These are phyloP conservation scores for Eupithecia insigniata DNA, from an alignment of 2,888 invertebrate genomes.

Conservation along the genomic window DNA sequence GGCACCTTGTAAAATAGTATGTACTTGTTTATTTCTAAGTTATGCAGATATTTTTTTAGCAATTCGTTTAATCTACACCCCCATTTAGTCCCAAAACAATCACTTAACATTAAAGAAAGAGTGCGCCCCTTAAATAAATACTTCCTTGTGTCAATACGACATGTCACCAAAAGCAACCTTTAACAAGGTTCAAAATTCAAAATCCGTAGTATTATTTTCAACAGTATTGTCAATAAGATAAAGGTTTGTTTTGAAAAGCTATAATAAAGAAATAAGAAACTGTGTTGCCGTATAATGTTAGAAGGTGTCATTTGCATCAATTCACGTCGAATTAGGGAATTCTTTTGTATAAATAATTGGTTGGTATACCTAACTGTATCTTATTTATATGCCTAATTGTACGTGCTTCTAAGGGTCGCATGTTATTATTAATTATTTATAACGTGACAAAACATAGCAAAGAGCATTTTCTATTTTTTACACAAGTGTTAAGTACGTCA, in stretches of 20 bases:
- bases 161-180: constrained; percentile 59
- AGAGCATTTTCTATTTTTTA: too few species aligned
- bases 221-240: not conserved
- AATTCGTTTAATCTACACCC: constrained; percentile 35
- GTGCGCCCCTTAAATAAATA: constrained; percentile 76
- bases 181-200: constrained; percentile 26
- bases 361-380: constrained; percentile 23
- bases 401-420: not conserved
- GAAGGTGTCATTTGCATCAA: constrained; percentile 77
- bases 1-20: not conserved
- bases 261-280: not conserved
- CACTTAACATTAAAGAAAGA: constrained; percentile 50
- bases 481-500: too few species aligned
- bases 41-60: constrained; percentile 21
- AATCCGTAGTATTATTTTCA: constrained; percentile 2
- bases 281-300: not conserved
- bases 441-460: too few species aligned
- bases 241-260: not conserved
- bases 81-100: constrained; percentile 36
- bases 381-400: not conserved
- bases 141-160: constrained; percentile 72
- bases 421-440: too few species aligned
- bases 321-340: constrained; percentile 75
- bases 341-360: constrained; percentile 66
- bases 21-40: not conserved